Base-by-base conservation (phyloP, 2,888 invertebrate species). In the Himalopsyche anomala region DNA sequence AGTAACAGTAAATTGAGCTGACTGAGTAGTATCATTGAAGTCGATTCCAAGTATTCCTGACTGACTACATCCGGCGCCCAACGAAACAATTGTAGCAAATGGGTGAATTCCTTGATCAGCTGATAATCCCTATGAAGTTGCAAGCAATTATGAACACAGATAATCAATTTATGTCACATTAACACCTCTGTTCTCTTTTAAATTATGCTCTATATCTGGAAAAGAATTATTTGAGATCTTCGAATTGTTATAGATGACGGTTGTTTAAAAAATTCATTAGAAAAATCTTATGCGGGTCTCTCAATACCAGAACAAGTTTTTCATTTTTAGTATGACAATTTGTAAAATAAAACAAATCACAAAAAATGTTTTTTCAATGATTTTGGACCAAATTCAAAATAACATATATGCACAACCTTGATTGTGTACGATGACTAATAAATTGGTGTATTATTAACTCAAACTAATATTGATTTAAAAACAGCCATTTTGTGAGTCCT, bases 1-100 rank as follows among this genome's bases (percentile, higher is more conserved):
- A 69, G 93, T 91, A 82, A 98, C 93, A 89, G 97, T 96, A 91
- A 98, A 96, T 88, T 95, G 95, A 0, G 97, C 96, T 0, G 98
- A 95, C 91, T 98, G 98, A 83, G 97, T 98, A 28, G 98, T 97
- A 91, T 99, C 99, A 87, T 97, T 97, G 92, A 98, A 98, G 93
- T 98, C 98, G 5, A 99, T 95, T 19, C 98, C 98, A 89, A 98
- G 91, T 0, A 96, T 94, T 5, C 95, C 95, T 36, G 95, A 93
- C 54, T 95, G 92, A n/a, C 94, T 92, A 42, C 94, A 94, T 82
- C 95, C 95, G 0, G 95, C 94, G 9, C 94, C 93, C 42, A 98
- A 91, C 5, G 91, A 90, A 51, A 94, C 90, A 82, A 98, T 94
- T 12, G 95, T 94, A 9, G 95, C 94, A 91, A 97, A 97, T 89